phyloP scores from a whole-genome alignment of 2,888 invertebrate genomes.

The Drosophila koepferae region DNA sequence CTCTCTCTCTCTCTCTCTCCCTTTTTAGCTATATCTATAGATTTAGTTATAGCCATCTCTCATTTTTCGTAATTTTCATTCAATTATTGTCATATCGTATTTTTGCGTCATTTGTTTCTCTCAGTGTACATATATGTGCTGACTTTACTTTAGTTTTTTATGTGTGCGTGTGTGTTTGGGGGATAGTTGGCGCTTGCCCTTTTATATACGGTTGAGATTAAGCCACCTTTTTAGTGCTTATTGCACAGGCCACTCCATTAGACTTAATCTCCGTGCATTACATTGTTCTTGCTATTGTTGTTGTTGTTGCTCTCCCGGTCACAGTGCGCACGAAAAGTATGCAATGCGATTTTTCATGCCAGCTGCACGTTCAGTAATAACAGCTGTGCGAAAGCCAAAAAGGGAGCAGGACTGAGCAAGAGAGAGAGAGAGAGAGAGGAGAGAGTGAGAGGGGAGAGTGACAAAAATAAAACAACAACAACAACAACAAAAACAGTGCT shows the following conservation, averaged over 20 bases:
- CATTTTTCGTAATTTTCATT: neutral
- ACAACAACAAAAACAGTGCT: conserved; percentile 10
- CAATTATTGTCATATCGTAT: too few relatives aligned
- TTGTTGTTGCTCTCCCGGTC: conserved; percentile 6
- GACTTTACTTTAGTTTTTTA: neutral
- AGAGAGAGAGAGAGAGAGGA: neutral
- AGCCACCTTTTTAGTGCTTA: conserved; percentile 49
- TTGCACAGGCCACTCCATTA: conserved; percentile 58
- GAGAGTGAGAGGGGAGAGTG: neutral
- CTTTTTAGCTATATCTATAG: too few relatives aligned
- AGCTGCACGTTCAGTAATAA: conserved; percentile 20
- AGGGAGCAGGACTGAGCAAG: neutral
- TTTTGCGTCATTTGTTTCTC: neutral
- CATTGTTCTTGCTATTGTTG: conserved; percentile 5
- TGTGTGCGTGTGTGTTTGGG: neutral
- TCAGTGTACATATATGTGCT: conserved; percentile 4
- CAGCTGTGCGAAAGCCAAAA: conserved; percentile 5
- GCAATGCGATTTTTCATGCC: conserved; percentile 47
- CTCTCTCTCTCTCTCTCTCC: too few relatives aligned
- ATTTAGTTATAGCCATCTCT: too few relatives aligned
- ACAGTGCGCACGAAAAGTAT: conserved; percentile 57
- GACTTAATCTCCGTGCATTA: conserved; percentile 59
- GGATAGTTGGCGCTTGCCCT: neutral
- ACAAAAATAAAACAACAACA: neutral
- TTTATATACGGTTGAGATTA: conserved; percentile 18